phyloP scores from a whole-genome alignment of 1,140 invertebrate species.

The Sycophila sp. region DNA sequence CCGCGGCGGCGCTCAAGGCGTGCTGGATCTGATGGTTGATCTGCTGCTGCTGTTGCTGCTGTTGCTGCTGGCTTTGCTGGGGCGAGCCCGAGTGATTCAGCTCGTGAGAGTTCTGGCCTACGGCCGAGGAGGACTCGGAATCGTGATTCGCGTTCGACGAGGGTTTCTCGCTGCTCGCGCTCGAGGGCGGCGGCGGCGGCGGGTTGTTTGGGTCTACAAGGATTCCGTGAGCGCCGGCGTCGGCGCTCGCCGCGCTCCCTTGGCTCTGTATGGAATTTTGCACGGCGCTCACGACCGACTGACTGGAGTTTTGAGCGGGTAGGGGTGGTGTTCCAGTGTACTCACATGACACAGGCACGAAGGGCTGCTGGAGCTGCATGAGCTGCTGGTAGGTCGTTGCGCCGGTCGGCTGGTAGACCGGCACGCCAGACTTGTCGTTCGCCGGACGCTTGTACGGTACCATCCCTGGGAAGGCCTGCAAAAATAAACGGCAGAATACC shows the following conservation, averaged over 20 bases:
- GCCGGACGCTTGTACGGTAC: constrained; percentile 93
- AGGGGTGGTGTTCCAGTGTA: constrained; percentile 78
- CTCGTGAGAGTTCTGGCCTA: constrained; percentile 62
- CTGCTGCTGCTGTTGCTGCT: constrained; percentile 42
- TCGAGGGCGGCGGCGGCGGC: constrained; percentile 58
- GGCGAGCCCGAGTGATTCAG: constrained; percentile 60
- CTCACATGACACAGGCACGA: constrained; percentile 93
- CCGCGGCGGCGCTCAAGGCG: constrained; percentile 41
- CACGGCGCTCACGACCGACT: constrained; percentile 60
- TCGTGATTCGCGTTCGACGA: constrained; percentile 27
- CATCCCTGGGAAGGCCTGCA: constrained; percentile 92
- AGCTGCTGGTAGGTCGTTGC: constrained; percentile 93
- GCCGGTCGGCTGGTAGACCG: constrained; percentile 89
- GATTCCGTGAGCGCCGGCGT: constrained; percentile 63
- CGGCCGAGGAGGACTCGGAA: constrained; percentile 52
- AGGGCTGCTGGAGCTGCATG: constrained; percentile 94
- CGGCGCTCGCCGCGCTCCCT: constrained; percentile 52
- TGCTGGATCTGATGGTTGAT: constrained; percentile 48
- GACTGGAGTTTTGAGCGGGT: constrained; percentile 68
- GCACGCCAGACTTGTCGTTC: constrained; percentile 93
- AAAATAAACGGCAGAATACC: constrained; percentile 48
- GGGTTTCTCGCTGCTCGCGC: constrained; percentile 29
- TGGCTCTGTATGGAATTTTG: constrained; percentile 60
- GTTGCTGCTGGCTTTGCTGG: constrained; percentile 28
- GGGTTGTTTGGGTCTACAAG: constrained; percentile 69